These are phyloP conservation scores for Heterodera carotae DNA, from an alignment of 1,140 invertebrate genomes.

Conservation along the genomic window DNA sequence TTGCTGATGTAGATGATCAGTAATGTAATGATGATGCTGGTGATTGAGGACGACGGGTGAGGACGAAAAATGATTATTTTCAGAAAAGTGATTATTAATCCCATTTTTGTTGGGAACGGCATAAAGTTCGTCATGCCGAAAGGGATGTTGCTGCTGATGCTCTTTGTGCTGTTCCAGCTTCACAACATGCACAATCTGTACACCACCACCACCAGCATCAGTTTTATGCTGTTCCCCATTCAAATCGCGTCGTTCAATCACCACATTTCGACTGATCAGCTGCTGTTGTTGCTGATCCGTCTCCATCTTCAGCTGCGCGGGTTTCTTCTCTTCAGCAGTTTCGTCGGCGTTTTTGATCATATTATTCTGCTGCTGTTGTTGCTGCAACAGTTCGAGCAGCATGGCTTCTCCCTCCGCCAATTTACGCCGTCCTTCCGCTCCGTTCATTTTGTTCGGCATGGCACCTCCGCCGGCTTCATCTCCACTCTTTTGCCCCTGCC, in stretches of 20 bases:
- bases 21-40: too few species aligned
- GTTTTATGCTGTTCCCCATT: neutral
- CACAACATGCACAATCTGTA: neutral
- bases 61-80: neutral
- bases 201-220: too few species aligned
- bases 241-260: neutral
- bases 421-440: neutral
- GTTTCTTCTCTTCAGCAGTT: neutral
- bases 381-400: neutral
- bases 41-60: too few species aligned
- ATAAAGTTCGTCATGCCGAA: neutral
- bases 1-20: neutral
- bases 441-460: constrained; percentile 11
- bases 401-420: neutral
- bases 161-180: constrained; percentile 4
- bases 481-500: neutral
- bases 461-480: too few species aligned
- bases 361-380: too few species aligned
- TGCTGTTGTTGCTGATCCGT: neutral
- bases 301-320: too few species aligned
- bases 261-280: neutral
- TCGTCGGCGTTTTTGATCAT: neutral
- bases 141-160: neutral
- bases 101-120: neutral
- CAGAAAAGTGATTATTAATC: neutral